phyloP scores from a whole-genome alignment of 2,888 invertebrate species.

The Ochropleura plecta region DNA sequence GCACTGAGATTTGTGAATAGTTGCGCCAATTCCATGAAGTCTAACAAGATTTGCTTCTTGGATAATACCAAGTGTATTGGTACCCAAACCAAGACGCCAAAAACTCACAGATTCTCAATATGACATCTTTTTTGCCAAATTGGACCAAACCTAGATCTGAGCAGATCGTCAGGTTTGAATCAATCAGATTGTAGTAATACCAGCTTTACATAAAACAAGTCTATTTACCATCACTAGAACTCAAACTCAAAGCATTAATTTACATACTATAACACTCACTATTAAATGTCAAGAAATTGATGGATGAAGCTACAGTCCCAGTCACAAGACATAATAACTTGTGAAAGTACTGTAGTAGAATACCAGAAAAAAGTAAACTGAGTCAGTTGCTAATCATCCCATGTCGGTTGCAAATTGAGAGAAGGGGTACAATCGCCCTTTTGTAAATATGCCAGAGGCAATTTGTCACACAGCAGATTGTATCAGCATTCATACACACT shows the following conservation, averaged over 20 bases:
- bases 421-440: conserved; percentile 8
- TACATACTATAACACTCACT: no score
- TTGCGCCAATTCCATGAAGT: background rate
- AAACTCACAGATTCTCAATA: background rate
- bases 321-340: no score
- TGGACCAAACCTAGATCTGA: background rate
- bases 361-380: background rate
- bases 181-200: background rate
- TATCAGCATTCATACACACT: background rate
- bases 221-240: background rate
- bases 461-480: conserved; percentile 14
- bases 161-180: background rate
- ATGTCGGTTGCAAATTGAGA: conserved; percentile 5
- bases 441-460: conserved; percentile 12
- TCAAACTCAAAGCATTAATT: no score
- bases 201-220: background rate
- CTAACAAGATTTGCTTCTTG: background rate
- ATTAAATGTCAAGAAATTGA: no score
- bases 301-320: no score
- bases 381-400: conserved; percentile 3
- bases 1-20: background rate
- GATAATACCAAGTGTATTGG: background rate
- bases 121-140: background rate
- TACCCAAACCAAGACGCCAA: background rate
- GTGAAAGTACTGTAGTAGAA: no score